Conservation (phyloP, 1,140 invertebrate genomes). For the Rhynchophorus ferrugineus region DNA sequence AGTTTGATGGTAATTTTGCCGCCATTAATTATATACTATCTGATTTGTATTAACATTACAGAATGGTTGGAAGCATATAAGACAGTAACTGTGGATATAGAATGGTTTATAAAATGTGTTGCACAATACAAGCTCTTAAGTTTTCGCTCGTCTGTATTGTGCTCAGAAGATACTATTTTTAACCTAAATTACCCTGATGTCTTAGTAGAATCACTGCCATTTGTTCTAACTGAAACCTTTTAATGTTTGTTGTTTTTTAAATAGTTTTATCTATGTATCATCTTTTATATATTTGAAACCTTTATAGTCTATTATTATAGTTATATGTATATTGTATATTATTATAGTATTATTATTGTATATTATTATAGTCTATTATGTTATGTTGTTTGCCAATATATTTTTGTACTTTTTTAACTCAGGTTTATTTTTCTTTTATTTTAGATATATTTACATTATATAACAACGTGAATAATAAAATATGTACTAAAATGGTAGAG, state of each 20-base stretch:
- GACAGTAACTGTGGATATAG: conserved; percentile 35
- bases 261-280: background rate
- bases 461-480: no score
- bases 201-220: conserved; percentile 23
- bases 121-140: conserved; percentile 33
- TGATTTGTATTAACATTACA: conserved; percentile 21
- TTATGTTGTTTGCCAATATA: background rate
- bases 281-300: background rate
- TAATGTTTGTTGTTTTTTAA: conserved; percentile 7
- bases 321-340: no score
- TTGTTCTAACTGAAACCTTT: conserved; percentile 18
- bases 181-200: conserved; percentile 33
- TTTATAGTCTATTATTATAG: background rate
- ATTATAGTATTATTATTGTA: no score
- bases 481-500: no score
- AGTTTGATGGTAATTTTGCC: conserved; percentile 32
- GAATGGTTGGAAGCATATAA: conserved; percentile 32
- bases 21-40: background rate
- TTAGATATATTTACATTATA: no score
- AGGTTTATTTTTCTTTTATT: no score
- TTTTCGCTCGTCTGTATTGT: conserved; percentile 30
- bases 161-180: conserved; percentile 28
- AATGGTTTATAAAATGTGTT: conserved; percentile 37
- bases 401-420: background rate
- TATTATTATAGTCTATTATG: no score